Conservation (phyloP, 2,888 invertebrate species). For the Trypoxylon attenuatum region DNA sequence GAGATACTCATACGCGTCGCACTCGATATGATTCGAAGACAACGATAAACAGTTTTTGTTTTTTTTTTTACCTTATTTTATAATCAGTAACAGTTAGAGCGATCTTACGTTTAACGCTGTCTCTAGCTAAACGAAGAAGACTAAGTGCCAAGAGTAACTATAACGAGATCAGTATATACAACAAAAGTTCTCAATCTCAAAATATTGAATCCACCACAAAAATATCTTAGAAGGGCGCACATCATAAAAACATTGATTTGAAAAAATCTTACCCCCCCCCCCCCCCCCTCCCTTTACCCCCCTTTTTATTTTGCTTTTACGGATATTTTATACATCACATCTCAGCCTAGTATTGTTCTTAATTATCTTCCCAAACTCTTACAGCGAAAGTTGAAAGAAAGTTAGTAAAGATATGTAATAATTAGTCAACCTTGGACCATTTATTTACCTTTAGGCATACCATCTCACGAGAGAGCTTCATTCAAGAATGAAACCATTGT, state of each 20-base stretch:
- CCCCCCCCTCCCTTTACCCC: too few relatives aligned
- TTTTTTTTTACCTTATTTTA: background rate
- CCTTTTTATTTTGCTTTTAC: too few relatives aligned
- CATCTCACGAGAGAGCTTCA: background rate
- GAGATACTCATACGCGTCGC: background rate
- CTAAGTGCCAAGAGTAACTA: background rate
- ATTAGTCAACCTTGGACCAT: background rate
- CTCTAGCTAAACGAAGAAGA: background rate
- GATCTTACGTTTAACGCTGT: background rate
- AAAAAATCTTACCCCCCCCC: constrained; percentile 7
- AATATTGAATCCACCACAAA: constrained; percentile 12
- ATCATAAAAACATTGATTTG: constrained; percentile 14
- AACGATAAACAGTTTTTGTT: background rate
- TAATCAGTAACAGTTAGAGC: background rate
- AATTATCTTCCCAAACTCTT: background rate
- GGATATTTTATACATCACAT: background rate
- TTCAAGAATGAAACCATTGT: background rate
- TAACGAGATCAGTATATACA: background rate
- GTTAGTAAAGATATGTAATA: constrained; percentile 19
- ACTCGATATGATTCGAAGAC: background rate
- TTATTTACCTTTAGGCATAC: background rate
- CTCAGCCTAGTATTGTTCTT: background rate
- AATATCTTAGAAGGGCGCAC: constrained; percentile 29
- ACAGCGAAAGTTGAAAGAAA: background rate
- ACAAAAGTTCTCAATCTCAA: constrained; percentile 1